These are phyloP conservation scores for Steinernema scapterisci DNA, from an alignment of 2,888 invertebrate species.

Conservation along the genomic window DNA sequence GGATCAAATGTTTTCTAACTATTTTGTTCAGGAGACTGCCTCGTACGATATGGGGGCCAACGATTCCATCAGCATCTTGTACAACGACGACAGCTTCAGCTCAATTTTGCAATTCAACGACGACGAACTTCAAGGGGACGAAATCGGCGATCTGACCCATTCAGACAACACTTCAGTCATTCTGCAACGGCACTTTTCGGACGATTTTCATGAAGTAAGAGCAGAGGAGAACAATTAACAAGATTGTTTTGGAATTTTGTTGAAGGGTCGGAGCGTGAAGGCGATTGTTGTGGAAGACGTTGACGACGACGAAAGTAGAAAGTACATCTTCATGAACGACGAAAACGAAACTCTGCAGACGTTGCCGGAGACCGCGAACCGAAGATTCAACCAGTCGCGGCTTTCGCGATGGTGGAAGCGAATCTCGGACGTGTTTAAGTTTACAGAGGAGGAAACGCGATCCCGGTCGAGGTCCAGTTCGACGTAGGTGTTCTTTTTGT, in stretches of 20 bases:
- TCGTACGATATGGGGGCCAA: background rate
- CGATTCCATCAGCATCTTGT: constrained; percentile 43
- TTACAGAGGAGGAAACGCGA: background rate
- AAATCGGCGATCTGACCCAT: constrained; percentile 26
- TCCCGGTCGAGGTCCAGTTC: constrained; percentile 12
- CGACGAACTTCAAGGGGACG: constrained; percentile 7
- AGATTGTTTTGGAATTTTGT: background rate
- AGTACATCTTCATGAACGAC: background rate
- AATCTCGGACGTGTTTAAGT: background rate
- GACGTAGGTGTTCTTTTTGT: constrained; percentile 2
- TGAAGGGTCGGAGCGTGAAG: background rate
- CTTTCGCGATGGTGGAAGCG: background rate
- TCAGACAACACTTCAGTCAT: constrained; percentile 37
- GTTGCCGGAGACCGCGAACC: background rate
- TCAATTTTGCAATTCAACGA: constrained; percentile 45
- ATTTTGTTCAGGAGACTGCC: background rate
- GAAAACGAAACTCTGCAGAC: background rate
- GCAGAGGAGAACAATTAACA: background rate
- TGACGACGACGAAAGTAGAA: background rate
- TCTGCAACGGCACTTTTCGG: background rate
- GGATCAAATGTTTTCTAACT: background rate
- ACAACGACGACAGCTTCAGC: constrained; percentile 47
- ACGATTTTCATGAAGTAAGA: background rate
- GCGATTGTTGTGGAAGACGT: background rate
- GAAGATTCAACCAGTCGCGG: constrained; percentile 10